Conservation (phyloP, 2,888 invertebrate genomes). For the Phytoseiulus persimilis region DNA sequence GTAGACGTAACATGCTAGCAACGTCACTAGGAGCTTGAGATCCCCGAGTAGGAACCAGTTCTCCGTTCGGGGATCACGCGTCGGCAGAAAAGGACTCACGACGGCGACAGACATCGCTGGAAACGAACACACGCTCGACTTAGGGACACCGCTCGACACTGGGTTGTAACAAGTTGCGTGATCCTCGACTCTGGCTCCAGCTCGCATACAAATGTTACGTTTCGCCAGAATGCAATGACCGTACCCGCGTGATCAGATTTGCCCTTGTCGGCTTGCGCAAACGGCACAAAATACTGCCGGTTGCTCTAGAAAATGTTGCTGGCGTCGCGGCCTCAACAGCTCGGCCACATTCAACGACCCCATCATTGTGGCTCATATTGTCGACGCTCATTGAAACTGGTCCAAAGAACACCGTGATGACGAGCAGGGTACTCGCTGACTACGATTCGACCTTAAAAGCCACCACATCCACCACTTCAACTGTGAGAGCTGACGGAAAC, state of each 20-base stretch:
- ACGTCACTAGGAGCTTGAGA: slow-evolving; percentile 6
- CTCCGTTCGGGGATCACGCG: slow-evolving; percentile 17
- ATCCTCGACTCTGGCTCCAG: not conserved
- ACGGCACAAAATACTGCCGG: not conserved
- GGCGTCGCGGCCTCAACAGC: not conserved
- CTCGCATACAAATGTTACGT: not conserved
- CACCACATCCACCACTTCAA: too few species aligned
- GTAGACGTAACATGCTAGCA: slow-evolving; percentile 7
- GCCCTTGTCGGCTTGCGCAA: not conserved
- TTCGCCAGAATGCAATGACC: not conserved
- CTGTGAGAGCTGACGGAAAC: too few species aligned
- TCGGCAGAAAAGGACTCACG: slow-evolving; percentile 18
- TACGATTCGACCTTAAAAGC: too few species aligned
- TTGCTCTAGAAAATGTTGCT: not conserved
- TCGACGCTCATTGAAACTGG: not conserved
- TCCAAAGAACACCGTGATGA: too few species aligned
- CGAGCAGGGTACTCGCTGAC: too few species aligned
- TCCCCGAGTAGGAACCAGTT: slow-evolving; percentile 19
- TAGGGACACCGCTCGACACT: not conserved
- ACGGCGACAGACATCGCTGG: slow-evolving; percentile 17
- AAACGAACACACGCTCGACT: not conserved
- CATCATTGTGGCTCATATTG: too few species aligned
- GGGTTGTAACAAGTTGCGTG: not conserved
- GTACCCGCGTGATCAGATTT: not conserved
- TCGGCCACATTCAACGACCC: not conserved